These are phyloP conservation scores for Crambe crambe DNA, from an alignment of 37 sponge, comb jelly and placozoan genomes.

Conservation along the genomic window DNA sequence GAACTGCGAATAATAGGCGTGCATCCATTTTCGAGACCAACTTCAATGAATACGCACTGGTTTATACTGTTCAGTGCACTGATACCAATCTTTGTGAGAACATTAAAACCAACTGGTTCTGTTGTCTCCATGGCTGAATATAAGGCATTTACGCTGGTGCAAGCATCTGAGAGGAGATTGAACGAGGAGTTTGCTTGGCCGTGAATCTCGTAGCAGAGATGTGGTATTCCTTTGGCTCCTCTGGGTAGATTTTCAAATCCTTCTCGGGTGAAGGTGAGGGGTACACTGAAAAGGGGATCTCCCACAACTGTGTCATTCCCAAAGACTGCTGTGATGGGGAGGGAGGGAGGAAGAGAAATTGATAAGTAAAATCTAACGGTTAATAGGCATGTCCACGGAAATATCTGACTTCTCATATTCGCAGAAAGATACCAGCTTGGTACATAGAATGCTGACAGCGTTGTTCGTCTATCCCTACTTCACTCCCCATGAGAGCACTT, in stretches of 20 bases:
- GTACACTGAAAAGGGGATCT: constrained; percentile 62
- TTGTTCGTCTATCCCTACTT: no score
- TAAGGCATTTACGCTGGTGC: constrained; percentile 53
- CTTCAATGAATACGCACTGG: constrained; percentile 27
- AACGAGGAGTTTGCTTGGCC: constrained; percentile 19
- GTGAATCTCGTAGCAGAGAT: constrained; percentile 49
- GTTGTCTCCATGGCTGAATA: not conserved
- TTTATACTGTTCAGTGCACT: constrained; percentile 27
- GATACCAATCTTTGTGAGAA: constrained; percentile 55
- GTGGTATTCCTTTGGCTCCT: not conserved
- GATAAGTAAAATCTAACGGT: no score
- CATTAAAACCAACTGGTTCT: constrained; percentile 6
- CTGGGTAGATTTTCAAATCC: not conserved
- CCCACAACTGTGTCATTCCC: constrained; percentile 52
- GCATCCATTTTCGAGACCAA: constrained; percentile 20
- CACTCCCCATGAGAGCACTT: no score
- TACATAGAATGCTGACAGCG: no score
- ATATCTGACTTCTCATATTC: no score
- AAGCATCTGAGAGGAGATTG: constrained; percentile 39
- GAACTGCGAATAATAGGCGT: not conserved
- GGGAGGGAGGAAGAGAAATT: no score
- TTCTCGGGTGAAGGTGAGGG: constrained; percentile 6
- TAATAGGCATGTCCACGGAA: no score
- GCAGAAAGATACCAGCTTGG: no score
- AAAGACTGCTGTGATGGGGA: constrained; percentile 1